phyloP scores from a whole-genome alignment of 2,113 vertebrate genomes.

The Heterocephalus glaber region DNA sequence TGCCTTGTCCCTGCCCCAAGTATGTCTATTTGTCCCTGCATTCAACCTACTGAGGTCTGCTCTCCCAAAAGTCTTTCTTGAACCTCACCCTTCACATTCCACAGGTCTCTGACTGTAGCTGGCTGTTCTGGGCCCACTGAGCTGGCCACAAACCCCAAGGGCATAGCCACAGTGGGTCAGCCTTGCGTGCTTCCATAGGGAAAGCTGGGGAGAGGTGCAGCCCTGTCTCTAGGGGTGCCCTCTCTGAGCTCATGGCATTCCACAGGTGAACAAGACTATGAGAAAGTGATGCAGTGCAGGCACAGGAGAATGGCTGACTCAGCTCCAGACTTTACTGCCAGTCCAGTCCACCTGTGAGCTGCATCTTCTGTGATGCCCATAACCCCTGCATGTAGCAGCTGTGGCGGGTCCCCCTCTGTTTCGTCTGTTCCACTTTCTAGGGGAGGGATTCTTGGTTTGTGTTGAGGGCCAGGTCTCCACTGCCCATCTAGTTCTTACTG shows the following conservation, averaged over 20 bases:
- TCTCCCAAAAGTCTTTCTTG: background rate
- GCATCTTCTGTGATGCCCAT: background rate
- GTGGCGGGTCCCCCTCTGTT: background rate
- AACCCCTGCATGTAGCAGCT: background rate
- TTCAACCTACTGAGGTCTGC: background rate
- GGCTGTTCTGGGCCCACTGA: background rate
- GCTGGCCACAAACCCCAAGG: no score
- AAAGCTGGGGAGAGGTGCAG: no score
- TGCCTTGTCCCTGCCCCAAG: background rate
- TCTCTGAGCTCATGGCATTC: background rate
- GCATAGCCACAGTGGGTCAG: background rate
- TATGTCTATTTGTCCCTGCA: background rate
- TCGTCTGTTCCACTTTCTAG: background rate
- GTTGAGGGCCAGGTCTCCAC: background rate
- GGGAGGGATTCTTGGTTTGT: background rate
- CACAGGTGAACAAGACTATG: background rate
- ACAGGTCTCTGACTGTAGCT: background rate
- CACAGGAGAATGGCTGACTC: background rate
- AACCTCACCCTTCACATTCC: background rate
- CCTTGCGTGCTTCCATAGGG: background rate
- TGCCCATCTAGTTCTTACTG: no score
- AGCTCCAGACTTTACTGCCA: background rate
- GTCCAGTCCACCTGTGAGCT: background rate
- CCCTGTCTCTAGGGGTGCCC: background rate
- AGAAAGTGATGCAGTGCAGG: background rate